Evolutionary conservation across 1,140 invertebrate species (phyloP).

Genomic region (Lucilia sericata): DNA sequence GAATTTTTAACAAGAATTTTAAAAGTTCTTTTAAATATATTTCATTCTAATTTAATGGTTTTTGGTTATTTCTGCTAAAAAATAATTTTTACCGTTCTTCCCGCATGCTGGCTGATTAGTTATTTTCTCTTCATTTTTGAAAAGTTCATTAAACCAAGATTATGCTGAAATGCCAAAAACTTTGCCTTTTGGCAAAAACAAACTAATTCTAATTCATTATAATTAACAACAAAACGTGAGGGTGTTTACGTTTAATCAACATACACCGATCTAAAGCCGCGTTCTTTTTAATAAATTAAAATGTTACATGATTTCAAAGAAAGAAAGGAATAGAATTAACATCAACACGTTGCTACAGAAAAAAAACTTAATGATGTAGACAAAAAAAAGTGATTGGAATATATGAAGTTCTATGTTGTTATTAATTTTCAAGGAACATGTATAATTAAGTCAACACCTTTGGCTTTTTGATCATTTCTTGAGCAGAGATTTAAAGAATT

Average conservation of each 20-base stretch:
- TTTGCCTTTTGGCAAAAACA: neutral
- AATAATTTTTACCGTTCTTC: neutral
- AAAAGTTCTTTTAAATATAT: neutral
- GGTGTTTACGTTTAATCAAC: neutral
- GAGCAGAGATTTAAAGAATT: no score
- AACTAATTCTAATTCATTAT: neutral
- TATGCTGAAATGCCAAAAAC: neutral
- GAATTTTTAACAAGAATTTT: neutral
- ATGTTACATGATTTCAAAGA: neutral
- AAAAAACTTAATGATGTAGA: neutral
- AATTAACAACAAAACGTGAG: slow-evolving; percentile 8
- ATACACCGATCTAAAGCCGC: neutral
- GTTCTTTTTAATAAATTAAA: neutral
- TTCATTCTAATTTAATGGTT: neutral
- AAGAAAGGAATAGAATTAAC: neutral
- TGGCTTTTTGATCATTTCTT: neutral
- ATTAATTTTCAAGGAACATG: neutral
- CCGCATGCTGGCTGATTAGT: no score
- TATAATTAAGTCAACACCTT: slow-evolving; percentile 12
- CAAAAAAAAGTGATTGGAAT: neutral
- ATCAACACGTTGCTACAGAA: neutral
- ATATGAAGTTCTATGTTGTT: no score
- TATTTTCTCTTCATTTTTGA: no score
- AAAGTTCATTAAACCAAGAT: neutral
- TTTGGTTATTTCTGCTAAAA: neutral